phyloP scores from a whole-genome alignment of 2,888 invertebrate species.

The Tipula helvola region DNA sequence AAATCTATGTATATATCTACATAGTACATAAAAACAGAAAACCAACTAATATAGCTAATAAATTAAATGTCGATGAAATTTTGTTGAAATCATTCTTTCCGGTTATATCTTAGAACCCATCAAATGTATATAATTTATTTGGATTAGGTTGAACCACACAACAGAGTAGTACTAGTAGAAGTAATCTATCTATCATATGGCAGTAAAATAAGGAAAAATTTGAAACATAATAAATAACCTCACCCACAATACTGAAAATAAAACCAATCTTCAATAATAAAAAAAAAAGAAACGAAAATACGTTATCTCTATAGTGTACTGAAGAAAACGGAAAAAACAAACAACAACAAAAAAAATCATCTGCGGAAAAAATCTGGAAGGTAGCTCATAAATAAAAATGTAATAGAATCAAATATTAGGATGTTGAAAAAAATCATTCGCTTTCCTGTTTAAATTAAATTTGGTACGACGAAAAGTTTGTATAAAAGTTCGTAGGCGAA shows the following conservation, averaged over 20 bases:
- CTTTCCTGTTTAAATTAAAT: background rate
- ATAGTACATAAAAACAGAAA: background rate
- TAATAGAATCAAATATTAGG: background rate
- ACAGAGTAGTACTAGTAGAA: background rate
- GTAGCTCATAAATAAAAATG: background rate
- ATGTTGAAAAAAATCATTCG: background rate
- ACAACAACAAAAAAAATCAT: background rate
- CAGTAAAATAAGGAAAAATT: background rate
- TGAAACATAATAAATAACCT: slow-evolving; percentile 4
- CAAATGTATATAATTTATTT: background rate
- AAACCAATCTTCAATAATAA: background rate
- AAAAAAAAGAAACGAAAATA: background rate
- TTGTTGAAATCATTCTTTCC: background rate
- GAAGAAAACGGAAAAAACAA: background rate
- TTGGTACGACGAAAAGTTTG: too few relatives aligned
- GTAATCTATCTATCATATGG: background rate
- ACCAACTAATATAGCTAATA: background rate
- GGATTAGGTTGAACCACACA: background rate
- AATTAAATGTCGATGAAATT: background rate
- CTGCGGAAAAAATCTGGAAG: background rate
- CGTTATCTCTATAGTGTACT: background rate
- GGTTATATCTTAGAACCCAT: background rate
- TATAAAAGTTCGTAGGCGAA: too few relatives aligned
- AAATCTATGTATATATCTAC: background rate
- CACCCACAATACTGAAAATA: background rate